Percentiles rank a stretch among this genome's conserved stretches.
phyloP scores from a whole-genome alignment of 2,797 vertebrate genomes.

The Neopelma chrysocephalum region DNA sequence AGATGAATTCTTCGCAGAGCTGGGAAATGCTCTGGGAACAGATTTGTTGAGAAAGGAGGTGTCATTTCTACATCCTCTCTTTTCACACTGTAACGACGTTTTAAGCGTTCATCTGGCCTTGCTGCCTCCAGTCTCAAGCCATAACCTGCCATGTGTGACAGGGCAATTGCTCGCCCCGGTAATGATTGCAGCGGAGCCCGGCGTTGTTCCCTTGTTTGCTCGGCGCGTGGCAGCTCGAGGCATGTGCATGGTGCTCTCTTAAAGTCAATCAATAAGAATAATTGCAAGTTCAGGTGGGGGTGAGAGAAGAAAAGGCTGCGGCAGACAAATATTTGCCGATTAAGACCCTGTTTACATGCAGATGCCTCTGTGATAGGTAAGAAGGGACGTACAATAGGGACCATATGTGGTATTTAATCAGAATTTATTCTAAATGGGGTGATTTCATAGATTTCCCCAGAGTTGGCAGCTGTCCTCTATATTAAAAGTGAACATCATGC shows the following conservation, averaged over 20 bases:
- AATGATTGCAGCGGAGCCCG: not conserved
- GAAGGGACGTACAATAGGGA: not conserved
- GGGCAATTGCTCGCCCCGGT: constrained; percentile 52
- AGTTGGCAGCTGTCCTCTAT: not conserved
- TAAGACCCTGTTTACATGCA: constrained; percentile 30
- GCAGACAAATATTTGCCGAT: constrained; percentile 2
- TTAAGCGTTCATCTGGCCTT: constrained; percentile 55
- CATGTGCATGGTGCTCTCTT: not conserved
- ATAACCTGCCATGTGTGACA: constrained; percentile 59
- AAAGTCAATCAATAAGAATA: constrained; percentile 52
- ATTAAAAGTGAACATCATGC: not conserved
- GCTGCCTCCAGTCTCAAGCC: constrained; percentile 54
- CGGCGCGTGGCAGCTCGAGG: not conserved
- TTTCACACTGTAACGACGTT: not conserved
- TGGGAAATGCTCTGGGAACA: constrained; percentile 1
- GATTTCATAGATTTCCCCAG: constrained; percentile 18
- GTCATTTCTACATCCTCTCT: not conserved
- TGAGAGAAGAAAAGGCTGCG: constrained; percentile 14
- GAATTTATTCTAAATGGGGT: constrained; percentile 19
- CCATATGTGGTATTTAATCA: constrained; percentile 18
- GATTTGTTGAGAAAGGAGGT: constrained; percentile 50
- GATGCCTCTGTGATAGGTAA: not conserved
- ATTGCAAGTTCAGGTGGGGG: constrained; percentile 10
- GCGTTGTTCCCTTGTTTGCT: not conserved
- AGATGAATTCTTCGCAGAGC: constrained; percentile 1